phyloP scores from a whole-genome alignment of 1,140 invertebrate genomes.

The Whitmania pigra region DNA sequence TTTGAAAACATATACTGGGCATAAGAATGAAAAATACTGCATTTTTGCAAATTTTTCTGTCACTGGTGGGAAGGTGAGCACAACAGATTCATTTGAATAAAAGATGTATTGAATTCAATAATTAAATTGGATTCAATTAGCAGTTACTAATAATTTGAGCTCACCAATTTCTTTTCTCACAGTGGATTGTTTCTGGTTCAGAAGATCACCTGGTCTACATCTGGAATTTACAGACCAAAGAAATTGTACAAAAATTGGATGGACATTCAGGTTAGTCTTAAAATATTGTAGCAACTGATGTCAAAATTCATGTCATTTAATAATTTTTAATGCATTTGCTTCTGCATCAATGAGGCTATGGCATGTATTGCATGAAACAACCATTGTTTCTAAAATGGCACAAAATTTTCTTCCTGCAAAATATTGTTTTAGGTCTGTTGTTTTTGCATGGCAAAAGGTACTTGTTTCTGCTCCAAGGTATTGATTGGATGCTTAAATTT shows the following conservation, averaged over 20 bases:
- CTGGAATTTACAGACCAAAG: conserved; percentile 98
- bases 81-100: neutral
- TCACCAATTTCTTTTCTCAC: conserved; percentile 35
- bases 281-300: neutral
- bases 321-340: too few relatives aligned
- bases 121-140: neutral
- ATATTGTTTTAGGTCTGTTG: too few relatives aligned
- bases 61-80: conserved; percentile 82
- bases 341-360: too few relatives aligned
- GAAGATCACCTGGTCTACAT: conserved; percentile 98
- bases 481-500: neutral
- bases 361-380: too few relatives aligned
- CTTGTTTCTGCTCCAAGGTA: too few relatives aligned
- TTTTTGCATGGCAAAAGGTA: too few relatives aligned
- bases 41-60: conserved; percentile 99
- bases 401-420: too few relatives aligned
- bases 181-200: conserved; percentile 99
- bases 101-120: neutral
- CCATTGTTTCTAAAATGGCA: too few relatives aligned
- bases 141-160: conserved; percentile 4
- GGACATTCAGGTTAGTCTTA: conserved; percentile 69
- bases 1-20: conserved; percentile 91
- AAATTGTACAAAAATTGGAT: conserved; percentile 91
- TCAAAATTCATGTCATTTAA: too few relatives aligned
- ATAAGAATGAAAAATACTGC: conserved; percentile 98